Evolutionary conservation across 2,797 vertebrate genomes (phyloP).

Genomic region (Manis pentadactyla): DNA sequence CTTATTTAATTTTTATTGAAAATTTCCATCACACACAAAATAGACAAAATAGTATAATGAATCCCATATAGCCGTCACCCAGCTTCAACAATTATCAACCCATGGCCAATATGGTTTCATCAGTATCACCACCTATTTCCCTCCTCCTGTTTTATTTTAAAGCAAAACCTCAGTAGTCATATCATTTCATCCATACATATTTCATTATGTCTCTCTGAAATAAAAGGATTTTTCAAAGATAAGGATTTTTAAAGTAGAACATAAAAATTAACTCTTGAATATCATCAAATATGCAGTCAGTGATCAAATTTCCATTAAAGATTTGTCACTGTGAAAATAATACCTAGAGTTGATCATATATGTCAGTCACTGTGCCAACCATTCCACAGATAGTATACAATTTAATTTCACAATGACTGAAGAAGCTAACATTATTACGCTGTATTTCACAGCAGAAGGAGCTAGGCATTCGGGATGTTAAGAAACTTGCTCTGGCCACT

Average conservation of each 20-base stretch:
- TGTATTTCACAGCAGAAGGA: background rate
- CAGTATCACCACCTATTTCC: background rate
- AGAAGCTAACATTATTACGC: background rate
- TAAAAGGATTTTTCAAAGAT: background rate
- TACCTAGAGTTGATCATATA: background rate
- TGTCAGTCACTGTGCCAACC: background rate
- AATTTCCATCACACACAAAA: background rate
- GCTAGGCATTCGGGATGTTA: background rate
- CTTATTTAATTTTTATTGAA: background rate
- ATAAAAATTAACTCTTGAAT: conserved; percentile 9
- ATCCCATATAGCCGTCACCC: background rate
- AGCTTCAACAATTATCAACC: background rate
- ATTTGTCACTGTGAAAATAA: background rate
- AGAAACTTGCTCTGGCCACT: background rate
- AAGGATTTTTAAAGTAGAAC: background rate
- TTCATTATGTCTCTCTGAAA: background rate
- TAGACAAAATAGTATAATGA: background rate
- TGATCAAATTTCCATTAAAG: conserved; percentile 18
- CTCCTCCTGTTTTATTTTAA: background rate
- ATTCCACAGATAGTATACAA: background rate
- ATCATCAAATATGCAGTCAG: background rate
- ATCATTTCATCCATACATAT: background rate
- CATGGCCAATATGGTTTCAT: background rate
- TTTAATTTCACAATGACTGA: background rate
- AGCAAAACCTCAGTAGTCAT: background rate